phyloP scores from a whole-genome alignment of 2,113 vertebrate genomes.

The Polypterus senegalus region DNA sequence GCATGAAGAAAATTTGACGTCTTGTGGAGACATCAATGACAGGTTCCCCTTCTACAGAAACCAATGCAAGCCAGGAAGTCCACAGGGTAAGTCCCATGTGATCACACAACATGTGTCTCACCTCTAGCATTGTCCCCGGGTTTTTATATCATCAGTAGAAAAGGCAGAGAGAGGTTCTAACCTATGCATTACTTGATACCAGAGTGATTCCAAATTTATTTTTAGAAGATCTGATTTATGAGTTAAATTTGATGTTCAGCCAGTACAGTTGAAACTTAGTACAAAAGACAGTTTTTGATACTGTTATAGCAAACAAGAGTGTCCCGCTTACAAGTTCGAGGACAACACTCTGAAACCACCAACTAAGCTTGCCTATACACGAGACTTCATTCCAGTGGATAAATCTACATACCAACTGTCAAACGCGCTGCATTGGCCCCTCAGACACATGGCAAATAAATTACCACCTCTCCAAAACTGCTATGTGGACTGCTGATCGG shows the following conservation, averaged over 20 bases:
- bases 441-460: conserved; percentile 17
- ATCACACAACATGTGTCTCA: no score
- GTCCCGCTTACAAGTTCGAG: conserved; percentile 15
- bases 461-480: conserved; percentile 10
- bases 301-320: conserved; percentile 13
- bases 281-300: conserved; percentile 18
- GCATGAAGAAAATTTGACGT: no score
- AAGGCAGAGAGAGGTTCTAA: no score
- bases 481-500: conserved; percentile 15
- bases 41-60: no score
- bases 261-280: conserved; percentile 1
- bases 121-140: no score
- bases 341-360: conserved; percentile 16
- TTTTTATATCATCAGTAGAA: no score
- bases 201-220: no score
- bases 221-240: no score
- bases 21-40: no score
- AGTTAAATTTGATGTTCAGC: background rate
- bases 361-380: conserved; percentile 9
- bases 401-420: conserved; percentile 12
- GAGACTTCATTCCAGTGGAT: conserved; percentile 17
- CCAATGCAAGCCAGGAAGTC: no score
- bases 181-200: no score
- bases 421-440: conserved; percentile 17
- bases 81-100: no score